Evolutionary conservation across 2,888 invertebrate genomes (phyloP).

Genomic region (Sylvicola cinctus): DNA sequence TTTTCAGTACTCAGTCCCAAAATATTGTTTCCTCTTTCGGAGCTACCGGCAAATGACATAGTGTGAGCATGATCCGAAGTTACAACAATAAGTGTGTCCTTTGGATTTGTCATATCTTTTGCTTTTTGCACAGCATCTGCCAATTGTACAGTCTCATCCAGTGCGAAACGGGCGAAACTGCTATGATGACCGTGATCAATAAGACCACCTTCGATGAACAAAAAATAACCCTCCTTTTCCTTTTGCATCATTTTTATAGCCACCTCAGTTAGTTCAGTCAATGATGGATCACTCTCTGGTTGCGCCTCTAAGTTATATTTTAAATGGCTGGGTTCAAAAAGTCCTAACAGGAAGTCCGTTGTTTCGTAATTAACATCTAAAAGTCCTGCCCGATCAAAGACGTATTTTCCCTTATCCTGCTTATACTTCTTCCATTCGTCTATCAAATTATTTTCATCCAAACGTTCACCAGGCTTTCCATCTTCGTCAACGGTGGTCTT

Average conservation of each 20-base stretch:
- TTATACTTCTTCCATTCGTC: conserved; percentile 40
- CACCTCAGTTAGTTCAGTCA: conserved; percentile 42
- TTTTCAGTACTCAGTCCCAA: conserved; percentile 23
- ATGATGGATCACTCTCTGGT: conserved; percentile 26
- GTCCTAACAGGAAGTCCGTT: conserved; percentile 34
- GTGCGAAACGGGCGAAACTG: conserved; percentile 38
- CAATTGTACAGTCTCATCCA: conserved; percentile 62
- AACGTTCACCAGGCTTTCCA: conserved; percentile 29
- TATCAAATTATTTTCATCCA: conserved; percentile 44
- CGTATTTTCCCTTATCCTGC: conserved; percentile 28
- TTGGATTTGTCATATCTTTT: conserved; percentile 30
- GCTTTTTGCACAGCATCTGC: conserved; percentile 45
- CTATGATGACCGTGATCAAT: conserved; percentile 64
- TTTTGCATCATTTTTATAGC: conserved; percentile 38
- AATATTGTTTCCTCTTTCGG: conserved; percentile 32
- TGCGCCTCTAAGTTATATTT: conserved; percentile 34
- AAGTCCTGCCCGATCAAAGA: conserved; percentile 35
- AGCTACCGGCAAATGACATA: conserved; percentile 56
- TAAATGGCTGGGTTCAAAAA: conserved; percentile 32
- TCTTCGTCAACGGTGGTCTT: conserved; percentile 27
- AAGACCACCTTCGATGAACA: conserved; percentile 43
- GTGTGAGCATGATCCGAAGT: conserved; percentile 63
- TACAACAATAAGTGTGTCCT: conserved; percentile 61
- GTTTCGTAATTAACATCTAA: conserved; percentile 22
- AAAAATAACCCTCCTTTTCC: conserved; percentile 34